These are phyloP conservation scores for Furnarius figulus DNA, from an alignment of 2,113 vertebrate species.

Conservation along the genomic window DNA sequence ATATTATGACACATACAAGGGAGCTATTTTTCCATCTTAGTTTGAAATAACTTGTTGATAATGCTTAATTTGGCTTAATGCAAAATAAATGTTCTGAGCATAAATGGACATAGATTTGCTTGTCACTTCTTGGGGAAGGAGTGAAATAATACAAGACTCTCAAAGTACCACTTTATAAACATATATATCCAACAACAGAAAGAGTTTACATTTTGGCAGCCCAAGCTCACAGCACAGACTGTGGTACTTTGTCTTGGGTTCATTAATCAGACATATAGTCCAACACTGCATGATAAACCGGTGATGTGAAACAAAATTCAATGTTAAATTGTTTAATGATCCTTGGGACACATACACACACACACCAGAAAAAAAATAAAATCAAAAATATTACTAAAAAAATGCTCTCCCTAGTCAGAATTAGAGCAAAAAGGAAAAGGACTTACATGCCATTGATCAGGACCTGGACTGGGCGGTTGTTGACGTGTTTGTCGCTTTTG, in stretches of 20 bases:
- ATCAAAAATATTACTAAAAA: background rate
- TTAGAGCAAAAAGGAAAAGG: background rate
- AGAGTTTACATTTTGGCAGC: background rate
- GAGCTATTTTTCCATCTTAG: background rate
- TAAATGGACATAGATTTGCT: background rate
- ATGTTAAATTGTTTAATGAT: background rate
- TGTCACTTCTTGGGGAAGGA: background rate
- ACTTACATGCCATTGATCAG: slow-evolving; percentile 87
- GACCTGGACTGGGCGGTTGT: slow-evolving; percentile 86
- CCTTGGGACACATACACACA: background rate
- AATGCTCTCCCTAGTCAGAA: background rate
- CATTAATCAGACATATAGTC: background rate
- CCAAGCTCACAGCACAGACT: background rate
- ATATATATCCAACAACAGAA: background rate
- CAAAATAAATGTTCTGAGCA: background rate
- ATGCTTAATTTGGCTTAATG: background rate
- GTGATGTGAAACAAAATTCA: background rate
- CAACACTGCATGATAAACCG: background rate
- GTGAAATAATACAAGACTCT: background rate
- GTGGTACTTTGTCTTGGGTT: background rate
- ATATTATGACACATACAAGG: background rate
- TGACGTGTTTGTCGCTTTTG: slow-evolving; percentile 88
- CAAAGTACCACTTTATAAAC: background rate
- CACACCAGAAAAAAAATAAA: background rate
- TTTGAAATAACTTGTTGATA: background rate